Base-by-base conservation (phyloP, 2,113 vertebrate genomes). In the Pyrgilauda ruficollis region DNA sequence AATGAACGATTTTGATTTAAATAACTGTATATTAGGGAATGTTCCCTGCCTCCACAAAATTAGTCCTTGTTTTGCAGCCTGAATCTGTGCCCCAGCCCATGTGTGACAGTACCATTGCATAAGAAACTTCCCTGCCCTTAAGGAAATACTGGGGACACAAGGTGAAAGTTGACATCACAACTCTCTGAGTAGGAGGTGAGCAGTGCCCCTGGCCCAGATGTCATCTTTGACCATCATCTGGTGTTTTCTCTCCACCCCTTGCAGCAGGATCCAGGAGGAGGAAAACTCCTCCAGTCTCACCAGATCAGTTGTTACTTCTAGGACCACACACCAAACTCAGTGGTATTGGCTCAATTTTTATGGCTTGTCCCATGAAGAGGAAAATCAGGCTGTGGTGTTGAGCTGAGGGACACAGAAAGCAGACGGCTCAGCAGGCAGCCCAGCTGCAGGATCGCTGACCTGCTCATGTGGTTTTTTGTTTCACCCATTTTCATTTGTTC, bases 341-440 rank as follows among this genome's bases (percentile, higher is more conserved):
- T 47, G 56, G 69, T 24, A 55, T 61, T 55, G 20, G 46, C 80
- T 89, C 44, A 10, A 3, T 78, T 91, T 93, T 63, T 72, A 56
- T 33, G 17, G 3, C 58, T 31, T 24, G 64, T 68, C 33, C 46
- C 3, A 9, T 20, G 11, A 56, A 46, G 59, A 63, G 39, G n/a
- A 90, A 68, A 87, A 67, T 11, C 1, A 2, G 44, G 37, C 68
- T 85, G 24, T 0, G 0, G 5, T 0, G 0, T 10, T 0, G 1
- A 80, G 41, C 41, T 59, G 70, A 91, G 90, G 55, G 55, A n/a
- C 35, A 78, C 3, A 0, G 30, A 76, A 68, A 87, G 24, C 53
- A 68, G 15, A 39, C 23, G 20, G 52, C 7, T 83, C 44, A 33
- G 28, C 44, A 67, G 49, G 19, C 56, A 94, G 22, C 39, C 22